Evolutionary conservation across 2,113 vertebrate species (phyloP).

Genomic region (Eonycteris spelaea): DNA sequence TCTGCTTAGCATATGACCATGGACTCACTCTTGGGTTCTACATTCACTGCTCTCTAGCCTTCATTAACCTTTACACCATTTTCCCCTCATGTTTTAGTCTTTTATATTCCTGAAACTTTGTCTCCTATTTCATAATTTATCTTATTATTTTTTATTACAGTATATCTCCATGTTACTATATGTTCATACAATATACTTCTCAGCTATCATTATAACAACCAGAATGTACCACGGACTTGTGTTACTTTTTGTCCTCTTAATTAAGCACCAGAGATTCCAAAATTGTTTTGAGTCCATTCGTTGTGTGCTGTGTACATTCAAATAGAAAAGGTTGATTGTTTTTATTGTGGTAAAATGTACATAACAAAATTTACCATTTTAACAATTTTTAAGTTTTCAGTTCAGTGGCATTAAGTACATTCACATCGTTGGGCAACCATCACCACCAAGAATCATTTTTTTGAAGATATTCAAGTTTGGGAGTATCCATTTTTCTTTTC

Average conservation of each 20-base stretch:
- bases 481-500: not conserved
- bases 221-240: not conserved
- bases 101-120: constrained; percentile 1
- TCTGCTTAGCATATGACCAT: not conserved
- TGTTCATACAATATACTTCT: not conserved
- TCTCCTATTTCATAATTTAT: not conserved
- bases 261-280: not conserved
- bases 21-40: not conserved
- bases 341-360: not conserved
- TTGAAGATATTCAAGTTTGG: not conserved
- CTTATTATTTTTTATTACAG: not conserved
- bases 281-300: not conserved
- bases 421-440: not conserved
- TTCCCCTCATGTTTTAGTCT: not conserved
- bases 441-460: not conserved
- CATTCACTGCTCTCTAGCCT: not conserved
- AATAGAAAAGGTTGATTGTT: not conserved
- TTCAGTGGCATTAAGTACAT: not conserved
- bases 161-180: not conserved
- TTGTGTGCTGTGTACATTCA: not conserved
- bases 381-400: not conserved
- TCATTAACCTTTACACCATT: not conserved
- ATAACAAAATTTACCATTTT: not conserved
- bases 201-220: not conserved
- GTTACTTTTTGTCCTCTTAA: constrained; percentile 11